These are phyloP conservation scores for Diadromus collaris DNA, from an alignment of 2,888 invertebrate genomes.

Conservation along the genomic window DNA sequence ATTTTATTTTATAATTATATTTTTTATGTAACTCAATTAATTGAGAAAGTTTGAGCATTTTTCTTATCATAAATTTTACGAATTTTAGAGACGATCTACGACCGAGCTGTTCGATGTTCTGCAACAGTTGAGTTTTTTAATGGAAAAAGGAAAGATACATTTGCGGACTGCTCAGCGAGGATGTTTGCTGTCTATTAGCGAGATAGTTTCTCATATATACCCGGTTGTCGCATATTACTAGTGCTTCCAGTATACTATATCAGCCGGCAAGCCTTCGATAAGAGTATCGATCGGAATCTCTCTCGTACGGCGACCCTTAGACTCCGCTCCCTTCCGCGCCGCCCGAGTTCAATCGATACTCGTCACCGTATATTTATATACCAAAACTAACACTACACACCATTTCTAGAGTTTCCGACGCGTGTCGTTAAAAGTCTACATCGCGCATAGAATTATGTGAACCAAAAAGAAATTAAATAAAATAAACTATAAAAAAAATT, in stretches of 20 bases:
- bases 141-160: neutral
- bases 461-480: neutral
- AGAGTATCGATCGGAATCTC: slow-evolving; percentile 69
- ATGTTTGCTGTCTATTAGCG: slow-evolving; percentile 6
- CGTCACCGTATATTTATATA: slow-evolving; percentile 68
- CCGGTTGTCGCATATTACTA: slow-evolving; percentile 2
- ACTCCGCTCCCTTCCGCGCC: slow-evolving; percentile 59
- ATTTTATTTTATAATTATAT: neutral
- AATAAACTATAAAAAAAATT: neutral
- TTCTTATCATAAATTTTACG: neutral
- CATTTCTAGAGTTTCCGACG: neutral
- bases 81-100: neutral
- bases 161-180: slow-evolving; percentile 18
- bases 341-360: slow-evolving; percentile 68
- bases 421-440: slow-evolving; percentile 13
- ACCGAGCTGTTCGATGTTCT: neutral
- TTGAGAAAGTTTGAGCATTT: neutral
- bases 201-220: slow-evolving; percentile 1
- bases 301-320: slow-evolving; percentile 66
- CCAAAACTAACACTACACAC: slow-evolving; percentile 9
- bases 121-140: slow-evolving; percentile 10
- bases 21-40: neutral
- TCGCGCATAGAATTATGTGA: neutral
- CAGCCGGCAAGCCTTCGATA: slow-evolving; percentile 55
- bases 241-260: neutral